Conservation (phyloP, 35 echinoderm and acorn worm genomes). For the Patiria miniata region DNA sequence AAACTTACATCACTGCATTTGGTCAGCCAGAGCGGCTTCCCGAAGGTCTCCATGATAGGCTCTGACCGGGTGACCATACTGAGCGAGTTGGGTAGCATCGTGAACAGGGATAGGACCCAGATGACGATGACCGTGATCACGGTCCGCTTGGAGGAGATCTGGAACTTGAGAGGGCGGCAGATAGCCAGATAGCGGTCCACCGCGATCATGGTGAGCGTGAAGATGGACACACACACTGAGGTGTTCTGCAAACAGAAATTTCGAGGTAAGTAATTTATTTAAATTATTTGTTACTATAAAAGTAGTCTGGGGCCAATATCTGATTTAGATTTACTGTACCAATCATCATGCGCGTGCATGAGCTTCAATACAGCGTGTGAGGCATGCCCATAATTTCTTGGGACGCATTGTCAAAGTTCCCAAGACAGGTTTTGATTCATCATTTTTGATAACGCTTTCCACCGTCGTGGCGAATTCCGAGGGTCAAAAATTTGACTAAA, state of each 20-base stretch:
- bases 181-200: conserved; percentile 96
- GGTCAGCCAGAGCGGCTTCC: conserved; percentile 43
- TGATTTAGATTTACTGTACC: no score
- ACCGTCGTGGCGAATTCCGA: no score
- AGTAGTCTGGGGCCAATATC: no score
- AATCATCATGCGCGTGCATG: no score
- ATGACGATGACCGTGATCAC: conserved; percentile 58
- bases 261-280: no score
- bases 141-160: conserved; percentile 65
- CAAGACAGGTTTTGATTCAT: no score
- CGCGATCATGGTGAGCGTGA: conserved; percentile 90
- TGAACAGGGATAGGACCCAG: conserved; percentile 81
- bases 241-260: conserved; percentile 21
- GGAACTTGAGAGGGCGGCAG: conserved; percentile 90
- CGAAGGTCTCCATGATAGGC: background rate
- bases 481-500: no score
- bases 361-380: no score
- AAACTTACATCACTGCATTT: conserved; percentile 65
- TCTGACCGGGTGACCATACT: background rate
- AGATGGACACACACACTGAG: conserved; percentile 78
- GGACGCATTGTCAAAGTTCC: no score
- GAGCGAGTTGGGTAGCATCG: conserved; percentile 54
- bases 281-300: no score
- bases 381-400: no score
- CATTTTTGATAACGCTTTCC: no score